Conservation (phyloP, 1,140 invertebrate genomes). For the Brachystomella parvula region DNA sequence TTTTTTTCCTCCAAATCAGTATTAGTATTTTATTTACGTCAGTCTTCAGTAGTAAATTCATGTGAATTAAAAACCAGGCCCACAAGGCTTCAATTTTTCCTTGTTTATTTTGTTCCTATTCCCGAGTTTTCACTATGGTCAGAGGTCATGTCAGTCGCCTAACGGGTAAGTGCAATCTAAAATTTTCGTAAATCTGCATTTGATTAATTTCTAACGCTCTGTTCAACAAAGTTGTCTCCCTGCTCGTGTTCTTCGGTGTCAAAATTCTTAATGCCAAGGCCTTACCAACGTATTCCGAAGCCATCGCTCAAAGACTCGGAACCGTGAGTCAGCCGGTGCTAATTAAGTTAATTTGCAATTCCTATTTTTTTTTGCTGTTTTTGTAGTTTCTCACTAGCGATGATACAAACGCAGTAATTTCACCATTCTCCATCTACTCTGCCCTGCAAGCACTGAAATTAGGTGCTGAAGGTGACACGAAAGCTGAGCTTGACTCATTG, state of each 20-base stretch:
- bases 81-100: too few species aligned
- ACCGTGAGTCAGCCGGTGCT: neutral
- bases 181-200: too few species aligned
- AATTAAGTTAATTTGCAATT: neutral
- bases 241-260: too few species aligned
- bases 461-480: neutral
- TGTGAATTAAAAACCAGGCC: neutral
- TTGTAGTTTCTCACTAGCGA: neutral
- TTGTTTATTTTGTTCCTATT: too few species aligned
- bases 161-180: too few species aligned
- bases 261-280: too few species aligned
- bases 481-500: neutral
- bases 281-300: too few species aligned
- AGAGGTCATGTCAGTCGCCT: too few species aligned
- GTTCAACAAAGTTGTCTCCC: too few species aligned
- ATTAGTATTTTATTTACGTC: neutral
- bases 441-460: neutral
- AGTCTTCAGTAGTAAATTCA: neutral
- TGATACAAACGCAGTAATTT: constrained; percentile 8
- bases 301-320: neutral
- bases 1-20: neutral
- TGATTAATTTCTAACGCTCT: too few species aligned
- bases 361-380: constrained; percentile 5
- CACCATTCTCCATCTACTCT: constrained; percentile 4
- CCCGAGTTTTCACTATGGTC: too few species aligned